These are phyloP conservation scores for Tokudaia tokunoshimensis DNA, from an alignment of 2,797 vertebrate species.

Conservation along the genomic window DNA sequence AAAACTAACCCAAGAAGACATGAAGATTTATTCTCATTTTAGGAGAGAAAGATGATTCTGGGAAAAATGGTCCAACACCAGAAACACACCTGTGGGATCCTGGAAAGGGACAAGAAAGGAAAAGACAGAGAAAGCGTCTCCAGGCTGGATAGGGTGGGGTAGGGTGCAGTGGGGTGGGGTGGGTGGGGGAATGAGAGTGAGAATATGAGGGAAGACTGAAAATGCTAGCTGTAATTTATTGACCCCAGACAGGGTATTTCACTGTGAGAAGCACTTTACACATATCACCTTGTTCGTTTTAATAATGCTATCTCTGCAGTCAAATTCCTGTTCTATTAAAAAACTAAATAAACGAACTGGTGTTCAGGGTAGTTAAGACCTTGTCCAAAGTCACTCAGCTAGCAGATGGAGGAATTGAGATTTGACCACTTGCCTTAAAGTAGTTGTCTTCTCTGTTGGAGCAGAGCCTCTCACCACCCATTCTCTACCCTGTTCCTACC, in stretches of 20 bases:
- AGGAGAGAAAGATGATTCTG: conserved; percentile 13
- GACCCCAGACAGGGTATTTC: neutral
- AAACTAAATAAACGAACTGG: neutral
- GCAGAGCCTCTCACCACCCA: neutral
- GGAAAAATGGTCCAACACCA: neutral
- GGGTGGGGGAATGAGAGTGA: neutral
- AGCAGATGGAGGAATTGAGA: neutral
- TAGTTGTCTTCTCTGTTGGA: neutral
- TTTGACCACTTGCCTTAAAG: neutral
- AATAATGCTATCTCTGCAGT: neutral
- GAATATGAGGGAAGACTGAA: neutral
- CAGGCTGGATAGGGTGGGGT: neutral
- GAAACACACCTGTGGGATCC: neutral
- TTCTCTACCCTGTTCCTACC: neutral
- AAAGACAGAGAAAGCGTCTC: neutral
- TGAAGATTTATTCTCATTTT: neutral
- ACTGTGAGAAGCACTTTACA: neutral
- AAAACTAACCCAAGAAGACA: neutral
- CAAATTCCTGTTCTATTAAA: neutral
- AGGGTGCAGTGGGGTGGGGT: neutral
- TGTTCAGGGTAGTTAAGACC: neutral
- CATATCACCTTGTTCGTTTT: neutral
- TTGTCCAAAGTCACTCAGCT: neutral
- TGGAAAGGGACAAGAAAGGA: neutral
- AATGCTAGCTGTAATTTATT: neutral